Evolutionary conservation across 2,797 vertebrate species (phyloP), one percentile per base, ranked within the genome.

Genomic region (Brachyrhaphis roseni): DNA sequence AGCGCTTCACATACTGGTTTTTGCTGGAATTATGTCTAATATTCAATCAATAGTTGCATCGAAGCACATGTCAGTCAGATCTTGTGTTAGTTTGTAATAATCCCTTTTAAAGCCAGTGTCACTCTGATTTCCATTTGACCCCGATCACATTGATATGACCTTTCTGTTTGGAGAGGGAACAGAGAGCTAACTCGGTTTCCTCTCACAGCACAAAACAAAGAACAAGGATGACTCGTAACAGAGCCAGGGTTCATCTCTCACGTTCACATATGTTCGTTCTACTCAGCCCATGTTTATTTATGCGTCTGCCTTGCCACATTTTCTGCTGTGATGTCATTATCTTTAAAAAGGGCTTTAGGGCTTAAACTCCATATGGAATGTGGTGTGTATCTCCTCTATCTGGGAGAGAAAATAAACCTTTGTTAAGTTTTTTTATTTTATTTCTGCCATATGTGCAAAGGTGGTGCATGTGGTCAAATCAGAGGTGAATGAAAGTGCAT

Each of bases 331-430:
- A 84, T 26, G 83, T 81, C 73, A 79, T 16, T 13, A 72, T 81
- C 74, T 75, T 78, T 57, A 34, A 87, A 80, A 75, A 55, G 74
- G 57, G 78, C 73, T 80, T 70, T 20, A 75, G 83, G 77, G 81
- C 82, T 81, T 59, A 43, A 73, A 73, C 71, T 71, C 13, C 43
- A 77, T 83, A 81, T 89, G 83, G 71, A 75, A 47, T 81, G 70
- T 23, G 78, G 34, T 3, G 41, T 78, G 78, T 20, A 75, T 72
- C 81, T 81, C 82, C 74, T 89, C 87, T 92, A 89, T 87, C 86
- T 81, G 86, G 76, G 11, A 84, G 83, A 82, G 82, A 85, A 89
- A 89, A 86, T 72, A 90, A 90, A 92, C 87, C 79, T 68, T 76
- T 74, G 43, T 79, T 66, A 78, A 51, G 49, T 23, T 57, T 28